Base-by-base conservation (phyloP, 2,797 vertebrate species). In the Gadopsis bispinosus region DNA sequence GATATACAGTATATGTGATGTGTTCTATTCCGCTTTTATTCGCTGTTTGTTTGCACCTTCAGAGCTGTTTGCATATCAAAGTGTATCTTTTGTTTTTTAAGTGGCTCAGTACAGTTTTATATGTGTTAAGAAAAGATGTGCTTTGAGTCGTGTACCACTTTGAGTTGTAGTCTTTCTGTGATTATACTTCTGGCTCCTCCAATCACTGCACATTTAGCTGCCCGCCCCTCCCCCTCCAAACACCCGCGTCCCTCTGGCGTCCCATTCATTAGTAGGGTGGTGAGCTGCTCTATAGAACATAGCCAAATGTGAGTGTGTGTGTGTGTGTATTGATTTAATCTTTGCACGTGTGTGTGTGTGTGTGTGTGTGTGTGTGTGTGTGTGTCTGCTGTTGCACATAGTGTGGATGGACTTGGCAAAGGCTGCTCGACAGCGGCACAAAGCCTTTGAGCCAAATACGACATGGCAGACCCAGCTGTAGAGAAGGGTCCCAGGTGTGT, bases 391-490 rank as follows among this genome's bases (percentile, higher is more conserved):
- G 71, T 67, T 78, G 68, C 69, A 71, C 67, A 58, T 67, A 65
- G 76, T 74, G 64, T 55, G 41, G 77, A 83, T 65, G 47, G 78
- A 85, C 82, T 85, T 89, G 74, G 81, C 80, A 87, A 75, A 73
- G 55, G 68, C 76, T 71, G 68, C 69, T 37, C 43, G 1, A 66
- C 65, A 78, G 80, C 22, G 5, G 77, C 81, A 88, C 75, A 89
- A 84, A 76, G 43, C 64, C 75, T 84, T 51, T 47, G 76, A 84
- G 88, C 83, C 71, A 86, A 86, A 87, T 75, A 76, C 60, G 63
- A 85, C 77, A 73, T 64, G 74, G 73, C 83, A 85, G 79, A 65
- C 73, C 86, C 82, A 87, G 83, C 82, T 88, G 70, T 59, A 85
- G 75, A 60, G 59, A 71, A 71, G 81, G 51, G 48, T 87, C 76